These are phyloP conservation scores for Hofmannophila pseudospretella DNA, from an alignment of 2,888 invertebrate species.

Conservation along the genomic window DNA sequence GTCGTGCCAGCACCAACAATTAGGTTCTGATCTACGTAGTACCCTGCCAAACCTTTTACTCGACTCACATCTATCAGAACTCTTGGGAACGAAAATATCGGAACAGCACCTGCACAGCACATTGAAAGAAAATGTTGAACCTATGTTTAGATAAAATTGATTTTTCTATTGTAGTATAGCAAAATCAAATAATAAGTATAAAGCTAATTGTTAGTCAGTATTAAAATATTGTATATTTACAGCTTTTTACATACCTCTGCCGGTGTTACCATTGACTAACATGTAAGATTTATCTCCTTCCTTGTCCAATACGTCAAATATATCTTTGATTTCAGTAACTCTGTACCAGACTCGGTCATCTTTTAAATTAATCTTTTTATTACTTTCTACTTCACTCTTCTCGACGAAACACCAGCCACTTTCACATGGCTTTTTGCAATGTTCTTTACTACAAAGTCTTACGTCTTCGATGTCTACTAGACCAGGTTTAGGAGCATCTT, in stretches of 20 bases:
- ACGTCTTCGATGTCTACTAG: conserved; percentile 43
- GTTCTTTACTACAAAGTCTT: conserved; percentile 19
- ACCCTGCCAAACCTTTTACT: conserved; percentile 73
- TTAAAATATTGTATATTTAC: too few species aligned
- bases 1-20: conserved; percentile 76
- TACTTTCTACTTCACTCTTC: conserved; percentile 23
- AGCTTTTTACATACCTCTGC: conserved; percentile 68
- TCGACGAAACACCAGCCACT: conserved; percentile 37
- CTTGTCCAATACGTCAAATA: conserved; percentile 68
- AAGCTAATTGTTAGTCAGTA: too few species aligned
- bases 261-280: conserved; percentile 85
- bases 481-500: conserved; percentile 45
- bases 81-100: conserved; percentile 59
- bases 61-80: conserved; percentile 81
- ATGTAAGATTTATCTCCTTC: conserved; percentile 69
- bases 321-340: conserved; percentile 61
- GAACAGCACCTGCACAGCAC: conserved; percentile 52
- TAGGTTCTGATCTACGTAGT: conserved; percentile 60
- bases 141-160: too few species aligned
- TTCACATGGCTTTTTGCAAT: conserved; percentile 7
- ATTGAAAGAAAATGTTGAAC: too few species aligned
- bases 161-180: too few species aligned
- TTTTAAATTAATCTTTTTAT: conserved; percentile 45
- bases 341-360: conserved; percentile 71
- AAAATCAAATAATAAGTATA: too few species aligned